Evolutionary conservation across 2,888 invertebrate species (phyloP).

Genomic region (Coenonympha arcania): DNA sequence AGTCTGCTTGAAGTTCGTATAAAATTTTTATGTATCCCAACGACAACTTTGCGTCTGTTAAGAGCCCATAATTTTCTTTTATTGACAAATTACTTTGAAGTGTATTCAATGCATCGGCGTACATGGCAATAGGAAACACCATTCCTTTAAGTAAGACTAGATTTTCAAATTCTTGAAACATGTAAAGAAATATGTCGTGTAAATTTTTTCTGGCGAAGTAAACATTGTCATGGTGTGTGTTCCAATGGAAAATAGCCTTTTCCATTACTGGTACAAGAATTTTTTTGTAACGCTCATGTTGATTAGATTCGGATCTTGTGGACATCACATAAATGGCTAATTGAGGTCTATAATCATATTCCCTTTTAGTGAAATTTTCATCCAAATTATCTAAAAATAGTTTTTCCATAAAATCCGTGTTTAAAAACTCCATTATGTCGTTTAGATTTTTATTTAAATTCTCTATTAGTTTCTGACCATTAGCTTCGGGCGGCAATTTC

Average conservation of each 20-base stretch:
- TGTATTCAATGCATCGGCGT: conserved; percentile 31
- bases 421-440: conserved; percentile 40
- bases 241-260: conserved; percentile 35
- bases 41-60: conserved; percentile 44
- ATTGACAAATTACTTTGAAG: conserved; percentile 35
- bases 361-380: conserved; percentile 30
- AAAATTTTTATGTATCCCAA: conserved; percentile 35
- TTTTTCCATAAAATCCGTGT: conserved; percentile 36
- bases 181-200: conserved; percentile 29
- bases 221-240: conserved; percentile 28
- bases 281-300: conserved; percentile 38
- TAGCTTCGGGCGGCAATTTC: conserved; percentile 30
- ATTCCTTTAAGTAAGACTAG: conserved; percentile 31
- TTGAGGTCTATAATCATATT: conserved; percentile 20
- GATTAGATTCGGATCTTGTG: conserved; percentile 35
- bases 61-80: conserved; percentile 43
- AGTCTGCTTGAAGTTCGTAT: conserved; percentile 15
- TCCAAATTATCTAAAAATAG: conserved; percentile 40
- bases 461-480: conserved; percentile 25
- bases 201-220: conserved; percentile 33
- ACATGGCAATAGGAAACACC: conserved; percentile 34
- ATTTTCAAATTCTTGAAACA: conserved; percentile 33
- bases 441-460: conserved; percentile 32
- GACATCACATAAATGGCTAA: conserved; percentile 41
- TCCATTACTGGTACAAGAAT: conserved; percentile 40